Evolutionary conservation across 1,140 invertebrate species (phyloP).

Genomic region (Drosophila bipectinata): DNA sequence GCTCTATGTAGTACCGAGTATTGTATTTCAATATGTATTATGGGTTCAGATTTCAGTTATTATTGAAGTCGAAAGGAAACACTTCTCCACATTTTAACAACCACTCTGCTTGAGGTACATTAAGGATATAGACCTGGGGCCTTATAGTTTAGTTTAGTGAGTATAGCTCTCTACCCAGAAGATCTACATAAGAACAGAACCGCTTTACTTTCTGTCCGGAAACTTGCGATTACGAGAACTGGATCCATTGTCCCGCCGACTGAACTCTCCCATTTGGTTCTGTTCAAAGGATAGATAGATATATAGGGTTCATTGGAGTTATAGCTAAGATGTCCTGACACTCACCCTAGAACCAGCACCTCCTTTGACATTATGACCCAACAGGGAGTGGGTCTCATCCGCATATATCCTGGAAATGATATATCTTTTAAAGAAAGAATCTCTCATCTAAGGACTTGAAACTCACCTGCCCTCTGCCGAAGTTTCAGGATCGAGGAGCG

Average conservation of each 20-base stretch:
- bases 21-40: slow-evolving; percentile 20
- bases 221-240: slow-evolving; percentile 72
- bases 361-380: slow-evolving; percentile 43
- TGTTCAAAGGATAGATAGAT: not conserved
- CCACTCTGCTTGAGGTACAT: slow-evolving; percentile 80
- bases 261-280: slow-evolving; percentile 69
- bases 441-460: no score
- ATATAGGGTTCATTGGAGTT: not conserved
- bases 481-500: slow-evolving; percentile 68
- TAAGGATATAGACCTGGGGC: slow-evolving; percentile 69
- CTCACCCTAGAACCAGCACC: slow-evolving; percentile 46
- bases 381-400: slow-evolving; percentile 58
- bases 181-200: slow-evolving; percentile 19
- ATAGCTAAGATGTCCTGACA: not conserved
- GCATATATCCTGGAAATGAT: slow-evolving; percentile 52
- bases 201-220: slow-evolving; percentile 76
- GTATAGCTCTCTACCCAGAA: slow-evolving; percentile 46
- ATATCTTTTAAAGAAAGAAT: not conserved
- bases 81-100: slow-evolving; percentile 59
- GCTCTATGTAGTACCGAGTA: slow-evolving; percentile 35
- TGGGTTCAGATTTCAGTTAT: slow-evolving; percentile 51
- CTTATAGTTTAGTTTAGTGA: slow-evolving; percentile 45
- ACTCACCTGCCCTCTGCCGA: slow-evolving; percentile 51
- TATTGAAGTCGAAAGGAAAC: slow-evolving; percentile 48
- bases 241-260: slow-evolving; percentile 66